phyloP scores from a whole-genome alignment of 64 coral and sea anemone species.

The Pocillopora damicornis region DNA sequence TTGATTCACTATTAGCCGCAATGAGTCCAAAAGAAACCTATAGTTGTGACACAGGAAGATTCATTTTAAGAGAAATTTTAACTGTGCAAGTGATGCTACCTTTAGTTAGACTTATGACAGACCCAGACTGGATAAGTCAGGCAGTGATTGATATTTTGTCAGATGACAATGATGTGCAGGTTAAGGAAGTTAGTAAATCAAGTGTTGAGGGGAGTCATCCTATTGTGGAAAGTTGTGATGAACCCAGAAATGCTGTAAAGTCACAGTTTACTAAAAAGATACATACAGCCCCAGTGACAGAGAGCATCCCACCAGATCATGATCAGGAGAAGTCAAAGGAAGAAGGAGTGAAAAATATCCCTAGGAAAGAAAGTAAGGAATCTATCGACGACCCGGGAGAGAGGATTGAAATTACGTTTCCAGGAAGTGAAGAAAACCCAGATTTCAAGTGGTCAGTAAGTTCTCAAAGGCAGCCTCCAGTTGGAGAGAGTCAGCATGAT shows the following conservation, averaged over 20 bases:
- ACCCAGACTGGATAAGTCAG: conserved; percentile 80
- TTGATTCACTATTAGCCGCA: conserved; percentile 62
- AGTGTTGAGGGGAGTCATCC: not conserved
- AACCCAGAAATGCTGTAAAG: not conserved
- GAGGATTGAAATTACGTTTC: conserved; percentile 23
- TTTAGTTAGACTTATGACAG: conserved; percentile 58
- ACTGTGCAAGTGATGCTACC: conserved; percentile 61
- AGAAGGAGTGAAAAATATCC: not conserved
- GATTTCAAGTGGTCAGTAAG: conserved; percentile 12
- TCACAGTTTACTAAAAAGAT: not conserved
- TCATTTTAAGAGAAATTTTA: conserved; percentile 92
- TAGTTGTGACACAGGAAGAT: conserved; percentile 78
- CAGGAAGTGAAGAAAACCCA: not conserved
- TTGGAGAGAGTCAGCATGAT: conserved; percentile 30
- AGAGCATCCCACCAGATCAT: not conserved
- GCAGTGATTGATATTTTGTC: conserved; percentile 60
- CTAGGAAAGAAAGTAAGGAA: conserved; percentile 27
- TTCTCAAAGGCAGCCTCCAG: conserved; percentile 7
- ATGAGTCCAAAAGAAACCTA: conserved; percentile 62
- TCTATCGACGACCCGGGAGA: conserved; percentile 9
- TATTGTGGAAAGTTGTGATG: not conserved
- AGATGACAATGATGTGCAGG: not conserved
- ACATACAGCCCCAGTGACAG: not conserved
- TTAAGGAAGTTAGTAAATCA: not conserved
- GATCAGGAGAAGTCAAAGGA: not conserved